Evolutionary conservation across 1,140 invertebrate genomes (phyloP), one percentile per base, ranked within the genome.

Genomic region (Drosophila truncata): DNA sequence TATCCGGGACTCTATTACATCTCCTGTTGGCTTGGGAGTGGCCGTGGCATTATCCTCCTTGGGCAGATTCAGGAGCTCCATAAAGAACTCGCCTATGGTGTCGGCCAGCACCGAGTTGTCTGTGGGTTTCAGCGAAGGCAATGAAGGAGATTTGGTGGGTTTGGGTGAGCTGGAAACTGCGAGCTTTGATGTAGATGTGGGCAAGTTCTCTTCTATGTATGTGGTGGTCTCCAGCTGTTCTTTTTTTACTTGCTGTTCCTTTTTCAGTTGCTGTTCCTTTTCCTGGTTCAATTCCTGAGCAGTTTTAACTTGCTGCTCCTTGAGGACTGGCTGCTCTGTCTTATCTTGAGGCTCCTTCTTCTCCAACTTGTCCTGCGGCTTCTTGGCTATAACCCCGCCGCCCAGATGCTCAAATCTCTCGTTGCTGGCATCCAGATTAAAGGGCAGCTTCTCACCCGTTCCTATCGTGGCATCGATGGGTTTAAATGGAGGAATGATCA

Each of bases 361-460:
- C 49, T 92, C 67, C 31, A 59, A 7, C 23, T 72, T 71, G 0
- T 72, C 50, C 27, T 85, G 84, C 9, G 88, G 87, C 62, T 92
- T 93, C 52, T 92, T 93, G 39, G 87, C 88, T 14, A 93, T 91
- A 3, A 93, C 92, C 9, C 92, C 92, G 2, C 91, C 92, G 3
- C 92, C 92, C 6, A 93, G 64, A 76, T 93, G 91, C 52, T 93
- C 92, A 23, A 93, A 93, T 60, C 77, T 77, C n/a, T 91, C 86
- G 20, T 83, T 78, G 57, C 47, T 76, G 2, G 54, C 80, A 20
- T 85, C 79, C 29, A 91, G 78, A 27, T 79, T 80, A 18, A 92
- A 92, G 9, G 80, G 79, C 27, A 90, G 20, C n/a, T 91, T 82
- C 13, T 91, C 79, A 1, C 74, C 61, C 9, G 78, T 55, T 9